A percentile compares a stretch with the other conserved stretches of the same genome.
Evolutionary conservation across 2,888 invertebrate genomes (phyloP).

Genomic region (Xylota sylvarum): DNA sequence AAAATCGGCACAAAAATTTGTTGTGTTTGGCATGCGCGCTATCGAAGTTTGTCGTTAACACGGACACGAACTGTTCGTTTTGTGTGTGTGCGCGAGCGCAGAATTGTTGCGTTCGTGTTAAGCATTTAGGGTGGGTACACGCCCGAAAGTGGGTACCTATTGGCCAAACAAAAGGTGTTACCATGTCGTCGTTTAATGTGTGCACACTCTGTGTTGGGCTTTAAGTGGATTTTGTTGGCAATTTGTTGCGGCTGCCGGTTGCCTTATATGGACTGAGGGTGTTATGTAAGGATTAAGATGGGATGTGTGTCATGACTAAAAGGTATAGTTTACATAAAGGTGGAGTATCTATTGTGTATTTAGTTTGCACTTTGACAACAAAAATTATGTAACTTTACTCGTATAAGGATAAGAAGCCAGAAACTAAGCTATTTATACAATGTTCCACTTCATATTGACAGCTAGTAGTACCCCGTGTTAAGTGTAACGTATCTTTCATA

Average conservation of each 20-base stretch:
- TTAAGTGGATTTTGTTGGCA: constrained; percentile 72
- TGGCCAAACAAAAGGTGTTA: constrained; percentile 59
- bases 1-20: constrained; percentile 23
- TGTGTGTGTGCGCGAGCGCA: constrained; percentile 10
- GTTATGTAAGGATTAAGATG: constrained; percentile 35
- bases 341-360: background rate
- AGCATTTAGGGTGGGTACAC: constrained; percentile 66
- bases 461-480: too few species aligned
- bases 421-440: too few species aligned
- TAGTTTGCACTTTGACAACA: background rate
- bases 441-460: too few species aligned
- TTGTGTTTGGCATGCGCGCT: constrained; percentile 65
- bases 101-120: constrained; percentile 39
- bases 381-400: too few species aligned
- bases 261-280: constrained; percentile 46
- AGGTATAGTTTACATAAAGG: constrained; percentile 2
- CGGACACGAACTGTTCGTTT: constrained; percentile 9
- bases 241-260: constrained; percentile 49
- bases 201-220: constrained; percentile 51
- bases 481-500: too few species aligned
- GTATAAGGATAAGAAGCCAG: too few species aligned
- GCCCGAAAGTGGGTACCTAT: constrained; percentile 35
- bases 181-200: constrained; percentile 38
- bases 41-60: constrained; percentile 47
- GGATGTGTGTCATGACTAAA: constrained; percentile 25